Evolutionary conservation across 2,113 vertebrate species (phyloP), one percentile per base, ranked within the genome.

Genomic region (Amphiprion percula): DNA sequence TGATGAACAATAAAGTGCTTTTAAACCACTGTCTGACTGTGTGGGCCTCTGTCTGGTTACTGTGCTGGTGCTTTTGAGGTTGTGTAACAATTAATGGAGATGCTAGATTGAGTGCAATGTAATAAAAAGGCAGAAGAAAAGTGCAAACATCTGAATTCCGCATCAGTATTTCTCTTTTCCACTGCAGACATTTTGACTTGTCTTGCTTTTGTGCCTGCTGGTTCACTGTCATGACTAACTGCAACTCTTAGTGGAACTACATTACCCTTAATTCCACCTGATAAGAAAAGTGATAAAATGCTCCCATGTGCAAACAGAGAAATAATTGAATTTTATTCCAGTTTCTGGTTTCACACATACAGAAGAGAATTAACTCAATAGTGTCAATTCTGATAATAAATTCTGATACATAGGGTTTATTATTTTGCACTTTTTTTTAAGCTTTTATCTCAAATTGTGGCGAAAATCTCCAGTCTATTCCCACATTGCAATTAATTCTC

Each of bases 1-100:
- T 96, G 95, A 98, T 97, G 97, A 99, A 97, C 97, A 99, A 99
- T 99, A 99, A 99, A 99, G 96, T 98, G 98, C 98, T 99, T 97
- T 99, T 97, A 98, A 97, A 98, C 96, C 95, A 96, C 93, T n/a
- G 37, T 37, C 60, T 87, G 81, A 53, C 44, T 77, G 58, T 59
- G 70, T 64, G 71, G 23, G 41, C 46, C 71, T 77, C 16, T 62
- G 54, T 69, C 33, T 49, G 59, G 26, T 41, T 7, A 21, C 14
- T 63, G 23, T 37, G 37, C 11, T 41, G 10, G 23, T 77, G 73
- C 56, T 44, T 44, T 50, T 33, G 49, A 58, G n/a, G 26, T 7
- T 56, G 16, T 65, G 46, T 64, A 47, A 15, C 6, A 6, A 4
- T 30, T 30, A 30, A 4, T 30, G 50, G n/a, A 53, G 46, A 24